Base-by-base conservation (phyloP, 1,140 invertebrate genomes). In the Drosophila burlai region DNA sequence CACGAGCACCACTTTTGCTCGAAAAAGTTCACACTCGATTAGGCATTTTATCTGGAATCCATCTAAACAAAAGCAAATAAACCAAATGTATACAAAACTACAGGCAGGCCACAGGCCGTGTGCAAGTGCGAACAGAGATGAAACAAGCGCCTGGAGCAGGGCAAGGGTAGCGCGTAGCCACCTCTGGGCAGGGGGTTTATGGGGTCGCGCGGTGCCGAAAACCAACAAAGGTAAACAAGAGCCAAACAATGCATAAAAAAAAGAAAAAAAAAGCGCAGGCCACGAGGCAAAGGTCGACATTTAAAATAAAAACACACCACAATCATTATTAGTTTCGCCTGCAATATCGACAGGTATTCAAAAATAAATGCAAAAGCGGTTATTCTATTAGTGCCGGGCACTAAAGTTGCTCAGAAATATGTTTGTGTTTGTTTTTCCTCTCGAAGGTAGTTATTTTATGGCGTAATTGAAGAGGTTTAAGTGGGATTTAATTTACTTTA, bases 51-150 rank as follows among this genome's bases (percentile, higher is more conserved):
- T 71, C 67, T 62, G 60, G 67, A 89, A 78, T 67, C 43, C 76
- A 71, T 74, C 69, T 72, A 75, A 83, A 83, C 83, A 74, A 81
- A 57, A 45, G 54, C 34, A 87, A 89, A 79, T 72, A 81, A 73
- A 81, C 60, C 54, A 81, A 78, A 72, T 52, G 60, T 52, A 83
- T 68, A 78, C 62, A 73, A 83, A 68, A 69, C 16, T 55, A 50
- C 62, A 50, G 42, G 46, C 46, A 49, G 24, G n/a, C 76, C 16
- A 24, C 46, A 49, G 46, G 26, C 76, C 47, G 47, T 80, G 55
- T 58, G 46, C 38, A 81, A 81, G 76, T 75, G 80, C 54, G 81
- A 81, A 76, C 13, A 77, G 76, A 83, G 68, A 83, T 72, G 36
- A 80, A 77, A 69, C 83, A 83, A 66, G 52, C 52, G 49, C 26